Evolutionary conservation across 2,113 vertebrate species (phyloP).

Genomic region (Pelecanus crispus): DNA sequence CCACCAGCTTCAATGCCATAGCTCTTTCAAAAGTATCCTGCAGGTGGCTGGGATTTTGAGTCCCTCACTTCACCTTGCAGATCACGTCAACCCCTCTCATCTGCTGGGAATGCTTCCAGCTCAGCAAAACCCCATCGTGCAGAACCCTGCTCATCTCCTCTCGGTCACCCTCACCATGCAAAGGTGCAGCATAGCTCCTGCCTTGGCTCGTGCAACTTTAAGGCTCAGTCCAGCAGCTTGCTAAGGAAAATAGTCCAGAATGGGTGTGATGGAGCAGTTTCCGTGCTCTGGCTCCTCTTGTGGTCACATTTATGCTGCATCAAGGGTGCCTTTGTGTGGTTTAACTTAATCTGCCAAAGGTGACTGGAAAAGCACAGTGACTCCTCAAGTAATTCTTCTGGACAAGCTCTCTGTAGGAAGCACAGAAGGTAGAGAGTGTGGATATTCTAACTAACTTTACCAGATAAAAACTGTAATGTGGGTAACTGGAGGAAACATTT

Average conservation of each 20-base stretch:
- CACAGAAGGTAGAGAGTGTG: not conserved
- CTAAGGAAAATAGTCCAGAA: not conserved
- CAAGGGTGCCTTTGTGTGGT: not conserved
- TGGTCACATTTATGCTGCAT: not conserved
- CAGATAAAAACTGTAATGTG: fast-evolving
- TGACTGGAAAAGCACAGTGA: not conserved
- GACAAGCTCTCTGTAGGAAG: not conserved
- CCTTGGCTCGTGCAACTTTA: fast-evolving
- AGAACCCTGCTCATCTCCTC: not conserved
- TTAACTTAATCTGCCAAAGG: not conserved
- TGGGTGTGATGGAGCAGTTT: fast-evolving
- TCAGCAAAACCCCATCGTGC: fast-evolving
- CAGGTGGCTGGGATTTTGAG: not conserved
- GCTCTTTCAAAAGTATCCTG: not conserved
- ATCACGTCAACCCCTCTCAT: not conserved
- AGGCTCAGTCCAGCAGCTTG: not conserved
- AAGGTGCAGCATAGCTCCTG: not conserved
- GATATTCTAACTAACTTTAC: not conserved
- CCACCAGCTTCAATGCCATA: not conserved
- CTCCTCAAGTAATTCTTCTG: not conserved
- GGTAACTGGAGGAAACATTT: not conserved
- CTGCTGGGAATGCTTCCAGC: not conserved
- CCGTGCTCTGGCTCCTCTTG: not conserved
- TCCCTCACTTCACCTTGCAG: fast-evolving
- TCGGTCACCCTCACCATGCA: not conserved